Base-by-base conservation (phyloP, 2,888 invertebrate genomes). In the Sthenelais limicola region DNA sequence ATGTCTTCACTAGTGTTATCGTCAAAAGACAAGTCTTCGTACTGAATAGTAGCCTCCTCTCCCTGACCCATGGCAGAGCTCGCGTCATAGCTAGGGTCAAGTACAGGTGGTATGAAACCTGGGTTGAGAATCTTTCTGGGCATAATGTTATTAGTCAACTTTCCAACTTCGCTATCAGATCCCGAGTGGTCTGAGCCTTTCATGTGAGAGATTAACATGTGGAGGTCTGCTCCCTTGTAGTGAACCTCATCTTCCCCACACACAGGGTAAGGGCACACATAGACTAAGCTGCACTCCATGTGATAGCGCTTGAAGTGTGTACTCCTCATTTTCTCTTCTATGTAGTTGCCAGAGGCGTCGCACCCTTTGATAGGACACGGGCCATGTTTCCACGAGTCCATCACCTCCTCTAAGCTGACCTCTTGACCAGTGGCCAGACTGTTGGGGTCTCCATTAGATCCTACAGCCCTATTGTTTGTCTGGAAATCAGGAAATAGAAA, bases 1-100 rank as follows among this genome's bases (percentile, higher is more conserved):
- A 62, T 43, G 15, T 62, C 62, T 18, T 62, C 62, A 3, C 26
- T 15, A 2, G 38, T 38, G 38, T 62, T 26, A 1, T 62, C 62
- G 9, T 26, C 38, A 12, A 21, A 5, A 18, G 43, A 3, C 38
- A 62, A 43, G 24, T 62, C 62, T 21, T 62, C 62, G 24, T 38
- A 26, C 24, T 62, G 62, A 5, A 62, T 38, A 9, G 43, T 43
- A 18, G 15, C 43, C 43, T 43, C 12, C 12, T 18, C 9, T 9
- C 18, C 9, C 43, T 43, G 43, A n/a, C n/a, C n/a, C n/a, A n/a
- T n/a, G n/a, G n/a, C n/a, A n/a, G n/a, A n/a, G n/a, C n/a, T n/a
- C n/a, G n/a, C n/a, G n/a, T n/a, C n/a, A n/a, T n/a, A n/a, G n/a
- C n/a, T n/a, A n/a, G n/a, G n/a, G 15, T 43, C 43, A 18, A 12